Percentiles rank a stretch among this genome's conserved stretches.
Conservation (phyloP, 2,797 vertebrate genomes). For the Sparus aurata region DNA sequence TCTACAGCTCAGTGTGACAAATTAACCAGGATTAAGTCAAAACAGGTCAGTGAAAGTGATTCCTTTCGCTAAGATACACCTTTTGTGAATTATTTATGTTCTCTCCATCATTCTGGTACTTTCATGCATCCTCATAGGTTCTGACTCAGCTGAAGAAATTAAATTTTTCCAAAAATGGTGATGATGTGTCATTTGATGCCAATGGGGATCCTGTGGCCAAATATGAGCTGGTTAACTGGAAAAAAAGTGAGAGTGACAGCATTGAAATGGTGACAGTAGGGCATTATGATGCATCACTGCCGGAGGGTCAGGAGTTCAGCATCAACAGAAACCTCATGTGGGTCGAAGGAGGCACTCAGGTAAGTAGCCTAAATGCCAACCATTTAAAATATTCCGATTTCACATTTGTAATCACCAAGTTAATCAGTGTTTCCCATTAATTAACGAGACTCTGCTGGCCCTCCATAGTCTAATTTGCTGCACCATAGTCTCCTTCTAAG, state of each 20-base stretch:
- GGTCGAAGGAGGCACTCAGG: conserved; percentile 22
- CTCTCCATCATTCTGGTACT: neutral
- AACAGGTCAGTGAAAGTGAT: neutral
- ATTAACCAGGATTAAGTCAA: neutral
- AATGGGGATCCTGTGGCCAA: conserved; percentile 78
- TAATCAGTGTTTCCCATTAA: neutral
- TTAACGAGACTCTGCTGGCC: neutral
- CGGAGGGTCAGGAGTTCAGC: conserved; percentile 67
- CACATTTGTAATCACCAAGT: neutral
- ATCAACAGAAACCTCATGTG: conserved; percentile 73
- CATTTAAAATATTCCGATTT: neutral
- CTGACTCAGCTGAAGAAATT: conserved; percentile 8
- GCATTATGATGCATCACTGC: conserved; percentile 75
- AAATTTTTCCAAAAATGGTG: conserved; percentile 1
- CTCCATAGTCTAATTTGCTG: too few species aligned
- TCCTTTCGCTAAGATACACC: neutral
- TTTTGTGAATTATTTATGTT: too few species aligned
- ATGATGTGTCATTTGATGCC: conserved; percentile 69
- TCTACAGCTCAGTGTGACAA: neutral
- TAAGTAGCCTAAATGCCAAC: neutral
- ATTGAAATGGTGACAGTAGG: conserved; percentile 77
- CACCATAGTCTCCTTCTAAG: too few species aligned
- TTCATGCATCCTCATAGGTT: neutral
- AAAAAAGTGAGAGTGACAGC: conserved; percentile 55
- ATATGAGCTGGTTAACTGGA: conserved; percentile 86